Conservation (phyloP, 1,140 invertebrate genomes). For the Aethina tumida region DNA sequence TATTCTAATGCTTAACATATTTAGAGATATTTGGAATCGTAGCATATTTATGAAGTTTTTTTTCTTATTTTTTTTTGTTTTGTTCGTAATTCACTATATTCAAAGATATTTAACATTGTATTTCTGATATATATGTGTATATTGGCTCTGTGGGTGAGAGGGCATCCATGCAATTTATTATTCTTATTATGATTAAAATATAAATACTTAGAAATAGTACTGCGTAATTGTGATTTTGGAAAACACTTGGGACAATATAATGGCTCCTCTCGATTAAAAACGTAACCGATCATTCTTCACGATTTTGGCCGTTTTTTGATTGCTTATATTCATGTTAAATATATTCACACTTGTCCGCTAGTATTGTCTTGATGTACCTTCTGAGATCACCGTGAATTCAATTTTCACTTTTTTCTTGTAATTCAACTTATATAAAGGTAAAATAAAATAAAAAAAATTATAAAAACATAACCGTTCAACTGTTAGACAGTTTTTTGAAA, state of each 20-base stretch:
- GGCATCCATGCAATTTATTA: conserved; percentile 24
- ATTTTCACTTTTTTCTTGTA: conserved; percentile 21
- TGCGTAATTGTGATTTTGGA: conserved; percentile 24
- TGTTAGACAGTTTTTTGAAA: conserved; percentile 20
- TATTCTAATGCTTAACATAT: conserved; percentile 26
- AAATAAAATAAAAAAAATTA: too few species aligned
- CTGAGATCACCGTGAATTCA: conserved; percentile 26
- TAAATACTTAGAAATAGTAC: conserved; percentile 25
- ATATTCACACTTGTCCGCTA: conserved; percentile 11
- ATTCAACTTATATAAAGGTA: too few species aligned
- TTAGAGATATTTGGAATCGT: conserved; percentile 26
- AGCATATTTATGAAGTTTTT: conserved; percentile 15
- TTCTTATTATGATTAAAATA: conserved; percentile 5
- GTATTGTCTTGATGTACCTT: conserved; percentile 26
- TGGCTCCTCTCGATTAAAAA: conserved; percentile 11
- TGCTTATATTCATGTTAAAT: conserved; percentile 5
- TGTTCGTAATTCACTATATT: conserved; percentile 13
- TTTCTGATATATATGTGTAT: conserved; percentile 28
- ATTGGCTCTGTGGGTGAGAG: conserved; percentile 33
- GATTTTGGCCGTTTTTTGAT: too few species aligned
- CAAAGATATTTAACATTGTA: conserved; percentile 26
- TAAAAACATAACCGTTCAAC: conserved; percentile 28
- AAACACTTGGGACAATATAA: conserved; percentile 25
- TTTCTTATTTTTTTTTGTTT: conserved; percentile 15
- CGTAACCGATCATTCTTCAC: too few species aligned